phyloP scores from a whole-genome alignment of 2,113 vertebrate species.

The Embiotoca jacksoni region DNA sequence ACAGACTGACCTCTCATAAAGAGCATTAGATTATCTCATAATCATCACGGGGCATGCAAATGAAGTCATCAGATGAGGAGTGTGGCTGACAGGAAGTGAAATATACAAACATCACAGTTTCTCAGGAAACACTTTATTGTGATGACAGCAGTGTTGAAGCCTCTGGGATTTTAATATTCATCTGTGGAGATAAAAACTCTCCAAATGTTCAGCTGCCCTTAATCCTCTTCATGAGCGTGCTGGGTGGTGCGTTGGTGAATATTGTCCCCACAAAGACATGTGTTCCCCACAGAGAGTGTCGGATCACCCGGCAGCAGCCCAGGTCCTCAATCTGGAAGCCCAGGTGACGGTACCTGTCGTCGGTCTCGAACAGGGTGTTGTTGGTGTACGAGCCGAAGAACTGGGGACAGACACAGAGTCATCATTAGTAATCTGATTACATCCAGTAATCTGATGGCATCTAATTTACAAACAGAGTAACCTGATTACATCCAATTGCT shows the following conservation, averaged over 20 bases:
- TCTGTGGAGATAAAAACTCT: too few species aligned
- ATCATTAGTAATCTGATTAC: background rate
- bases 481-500: too few species aligned
- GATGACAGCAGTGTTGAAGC: too few species aligned
- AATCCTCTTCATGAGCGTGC: constrained; percentile 89
- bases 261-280: constrained; percentile 92
- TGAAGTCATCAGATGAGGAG: too few species aligned
- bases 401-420: constrained; percentile 69
- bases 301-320: constrained; percentile 97
- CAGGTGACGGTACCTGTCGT: constrained; percentile 91
- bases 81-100: too few species aligned
- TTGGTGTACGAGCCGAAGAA: constrained; percentile 96
- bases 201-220: constrained; percentile 73
- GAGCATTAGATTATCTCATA: too few species aligned
- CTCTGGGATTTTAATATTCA: too few species aligned
- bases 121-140: too few species aligned
- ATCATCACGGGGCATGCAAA: too few species aligned
- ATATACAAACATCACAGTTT: too few species aligned
- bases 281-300: constrained; percentile 91
- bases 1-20: too few species aligned
- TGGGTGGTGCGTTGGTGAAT: constrained; percentile 91
- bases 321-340: constrained; percentile 94
- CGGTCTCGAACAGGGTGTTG: constrained; percentile 94
- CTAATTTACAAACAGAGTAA: background rate
- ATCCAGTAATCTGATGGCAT: background rate